These are phyloP conservation scores for Herminia tarsipennalis DNA, from an alignment of 2,888 invertebrate genomes.

Conservation along the genomic window DNA sequence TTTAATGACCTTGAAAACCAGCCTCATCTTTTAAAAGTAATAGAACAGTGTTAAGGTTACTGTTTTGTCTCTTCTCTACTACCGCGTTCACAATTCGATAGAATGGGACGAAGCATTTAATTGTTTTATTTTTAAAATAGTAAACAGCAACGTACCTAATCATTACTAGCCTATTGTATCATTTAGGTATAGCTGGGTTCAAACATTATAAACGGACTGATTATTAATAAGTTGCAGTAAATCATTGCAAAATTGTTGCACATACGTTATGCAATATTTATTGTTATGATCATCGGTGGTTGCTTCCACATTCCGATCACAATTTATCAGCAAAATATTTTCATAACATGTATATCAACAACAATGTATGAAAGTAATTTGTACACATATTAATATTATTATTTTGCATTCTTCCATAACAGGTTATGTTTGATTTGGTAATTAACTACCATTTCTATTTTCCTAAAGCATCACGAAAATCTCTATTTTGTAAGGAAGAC, in stretches of 20 bases:
- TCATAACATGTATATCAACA: slow-evolving; percentile 62
- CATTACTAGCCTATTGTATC: slow-evolving; percentile 4
- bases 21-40: too few species aligned
- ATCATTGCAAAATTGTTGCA: slow-evolving; percentile 53
- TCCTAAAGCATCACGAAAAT: too few species aligned
- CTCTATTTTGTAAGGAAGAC: too few species aligned
- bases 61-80: too few species aligned
- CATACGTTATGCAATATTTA: slow-evolving; percentile 68
- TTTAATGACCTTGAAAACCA: not conserved
- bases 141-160: too few species aligned
- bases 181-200: slow-evolving; percentile 8
- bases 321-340: slow-evolving; percentile 73
- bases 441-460: too few species aligned
- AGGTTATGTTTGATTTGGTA: too few species aligned
- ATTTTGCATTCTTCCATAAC: slow-evolving; percentile 29
- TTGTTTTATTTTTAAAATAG: too few species aligned
- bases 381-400: slow-evolving; percentile 12
- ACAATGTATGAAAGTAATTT: slow-evolving; percentile 53
- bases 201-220: slow-evolving; percentile 15
- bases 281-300: slow-evolving; percentile 54
- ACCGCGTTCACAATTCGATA: too few species aligned
- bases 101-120: too few species aligned
- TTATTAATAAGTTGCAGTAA: slow-evolving; percentile 26
- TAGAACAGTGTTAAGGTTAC: too few species aligned
- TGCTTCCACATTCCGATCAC: slow-evolving; percentile 77